phyloP scores from a whole-genome alignment of 2,797 vertebrate genomes.

The Megaceryle alcyon region DNA sequence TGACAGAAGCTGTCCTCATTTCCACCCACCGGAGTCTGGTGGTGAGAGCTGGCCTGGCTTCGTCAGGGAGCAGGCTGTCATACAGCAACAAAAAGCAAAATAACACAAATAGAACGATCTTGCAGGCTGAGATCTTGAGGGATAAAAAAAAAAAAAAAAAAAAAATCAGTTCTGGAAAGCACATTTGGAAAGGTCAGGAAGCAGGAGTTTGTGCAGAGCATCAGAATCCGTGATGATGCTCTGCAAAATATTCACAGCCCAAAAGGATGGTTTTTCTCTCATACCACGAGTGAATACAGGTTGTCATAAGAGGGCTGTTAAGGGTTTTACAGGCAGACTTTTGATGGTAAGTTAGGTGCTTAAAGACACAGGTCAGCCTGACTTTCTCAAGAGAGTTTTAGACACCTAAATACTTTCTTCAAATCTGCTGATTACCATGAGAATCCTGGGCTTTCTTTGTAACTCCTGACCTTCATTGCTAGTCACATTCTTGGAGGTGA shows the following conservation, averaged over 20 bases:
- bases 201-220: neutral
- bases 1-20: neutral
- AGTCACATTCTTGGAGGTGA: neutral
- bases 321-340: neutral
- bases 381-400: neutral
- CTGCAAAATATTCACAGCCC: neutral
- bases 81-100: neutral
- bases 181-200: neutral
- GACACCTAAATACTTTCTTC: neutral
- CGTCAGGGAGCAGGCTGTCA: neutral
- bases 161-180: neutral
- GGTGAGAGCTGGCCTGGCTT: neutral
- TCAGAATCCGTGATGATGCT: accelerated
- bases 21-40: neutral
- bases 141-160: no score
- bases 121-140: accelerated
- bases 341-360: neutral
- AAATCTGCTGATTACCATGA: accelerated
- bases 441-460: no score
- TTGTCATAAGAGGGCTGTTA: neutral
- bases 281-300: accelerated
- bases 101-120: neutral
- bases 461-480: neutral
- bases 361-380: neutral
- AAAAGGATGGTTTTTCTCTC: neutral